phyloP scores from a whole-genome alignment of 2,888 invertebrate species.

The Ichneumoninae sp. region DNA sequence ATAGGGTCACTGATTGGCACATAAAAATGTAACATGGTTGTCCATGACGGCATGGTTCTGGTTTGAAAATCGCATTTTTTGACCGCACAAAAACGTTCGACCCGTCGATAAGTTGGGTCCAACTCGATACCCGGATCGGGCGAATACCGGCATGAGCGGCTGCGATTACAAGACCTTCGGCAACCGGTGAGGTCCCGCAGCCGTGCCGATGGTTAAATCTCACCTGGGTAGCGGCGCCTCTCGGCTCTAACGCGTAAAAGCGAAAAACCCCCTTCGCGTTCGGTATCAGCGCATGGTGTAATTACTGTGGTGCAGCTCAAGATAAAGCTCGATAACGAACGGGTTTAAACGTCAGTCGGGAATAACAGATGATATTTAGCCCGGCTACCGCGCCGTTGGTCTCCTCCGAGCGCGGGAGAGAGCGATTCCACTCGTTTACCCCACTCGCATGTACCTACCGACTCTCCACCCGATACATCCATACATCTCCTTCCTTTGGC shows the following conservation, averaged over 20 bases:
- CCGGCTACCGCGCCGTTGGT: constrained; percentile 50
- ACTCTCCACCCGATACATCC: constrained; percentile 5
- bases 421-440: constrained; percentile 12
- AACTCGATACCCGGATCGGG: too few relatives aligned
- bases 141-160: too few relatives aligned
- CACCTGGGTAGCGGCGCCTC: too few relatives aligned
- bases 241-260: constrained; percentile 49
- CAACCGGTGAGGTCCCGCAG: too few relatives aligned
- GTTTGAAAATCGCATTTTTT: too few relatives aligned
- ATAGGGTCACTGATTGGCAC: too few relatives aligned
- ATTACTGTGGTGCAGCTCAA: constrained; percentile 69
- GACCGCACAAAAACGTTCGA: too few relatives aligned
- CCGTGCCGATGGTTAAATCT: not conserved
- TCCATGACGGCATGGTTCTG: too few relatives aligned
- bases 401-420: not conserved
- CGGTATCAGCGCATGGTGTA: constrained; percentile 66
- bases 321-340: constrained; percentile 71
- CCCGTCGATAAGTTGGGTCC: too few relatives aligned
- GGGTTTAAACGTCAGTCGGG: constrained; percentile 67
- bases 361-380: constrained; percentile 59
- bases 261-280: constrained; percentile 51
- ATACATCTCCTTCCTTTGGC: constrained; percentile 14
- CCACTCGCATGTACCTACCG: not conserved
- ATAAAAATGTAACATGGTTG: too few relatives aligned
- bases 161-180: too few relatives aligned